These are phyloP conservation scores for Mesoligia furuncula DNA, from an alignment of 2,888 invertebrate genomes.

Conservation along the genomic window DNA sequence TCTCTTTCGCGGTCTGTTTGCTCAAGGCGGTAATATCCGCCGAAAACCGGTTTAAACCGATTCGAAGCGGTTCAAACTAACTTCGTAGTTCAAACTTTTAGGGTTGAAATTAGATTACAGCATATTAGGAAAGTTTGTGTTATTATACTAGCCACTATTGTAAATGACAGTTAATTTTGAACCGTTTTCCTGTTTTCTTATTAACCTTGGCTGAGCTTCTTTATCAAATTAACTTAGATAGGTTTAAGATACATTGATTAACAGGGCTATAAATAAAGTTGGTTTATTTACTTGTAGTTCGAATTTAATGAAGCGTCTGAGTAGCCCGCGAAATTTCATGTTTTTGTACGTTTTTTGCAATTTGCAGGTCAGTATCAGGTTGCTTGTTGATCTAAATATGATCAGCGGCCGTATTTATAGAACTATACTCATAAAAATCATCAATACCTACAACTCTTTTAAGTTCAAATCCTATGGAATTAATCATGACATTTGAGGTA, in stretches of 20 bases:
- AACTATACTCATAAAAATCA: no score
- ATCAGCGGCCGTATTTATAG: no score
- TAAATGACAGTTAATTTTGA: constrained; percentile 37
- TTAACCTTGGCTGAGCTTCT: constrained; percentile 6
- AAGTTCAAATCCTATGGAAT: no score
- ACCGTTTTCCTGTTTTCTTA: constrained; percentile 16
- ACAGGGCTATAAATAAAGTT: neutral
- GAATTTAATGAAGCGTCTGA: neutral
- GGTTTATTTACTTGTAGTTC: neutral
- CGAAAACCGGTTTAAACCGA: constrained; percentile 23
- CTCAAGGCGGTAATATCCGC: constrained; percentile 20
- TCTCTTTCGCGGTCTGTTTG: neutral
- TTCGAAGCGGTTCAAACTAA: constrained; percentile 43
- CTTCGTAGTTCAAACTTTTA: constrained; percentile 38
- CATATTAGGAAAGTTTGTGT: constrained; percentile 49
- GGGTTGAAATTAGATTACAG: constrained; percentile 45
- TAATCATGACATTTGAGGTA: no score
- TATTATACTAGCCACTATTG: constrained; percentile 43
- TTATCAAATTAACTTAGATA: neutral
- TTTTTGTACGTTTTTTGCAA: no score
- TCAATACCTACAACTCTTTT: no score
- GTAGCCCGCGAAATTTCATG: no score
- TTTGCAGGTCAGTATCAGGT: no score
- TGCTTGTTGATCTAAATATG: no score
- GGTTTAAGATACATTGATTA: neutral